Evolutionary conservation across 35 echinoderm and acorn worm species (phyloP), one percentile per base, ranked within the genome.

Genomic region (Apostichopus japonicus): DNA sequence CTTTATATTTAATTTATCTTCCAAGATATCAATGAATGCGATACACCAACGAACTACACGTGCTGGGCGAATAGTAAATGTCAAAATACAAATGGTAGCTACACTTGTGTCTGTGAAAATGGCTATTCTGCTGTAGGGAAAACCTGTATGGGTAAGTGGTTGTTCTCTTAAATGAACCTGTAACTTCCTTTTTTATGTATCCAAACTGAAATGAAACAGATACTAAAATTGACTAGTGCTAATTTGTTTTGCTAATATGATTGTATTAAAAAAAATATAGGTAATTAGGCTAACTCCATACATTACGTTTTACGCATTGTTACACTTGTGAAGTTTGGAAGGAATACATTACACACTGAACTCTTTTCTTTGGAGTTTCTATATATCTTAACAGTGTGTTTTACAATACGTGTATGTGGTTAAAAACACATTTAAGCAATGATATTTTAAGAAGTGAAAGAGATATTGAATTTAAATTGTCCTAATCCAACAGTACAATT

Each of bases 1-100:
- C 23, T 44, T 44, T 44, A 44, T 44, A 44, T 44, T 44, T 44
- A 44, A 44, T 44, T 83, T 83, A 19, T 54, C 6, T 83, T 83
- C 54, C 27, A 83, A 83, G 81, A 92, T 84, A 53, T 84, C 72
- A 61, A 92, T 92, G 91, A 92, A 72, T 92, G 91, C 58, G 13
- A 13, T 5, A 10, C 57, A 61, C 7, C 57, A 6, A 65, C 91
- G 23, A 4, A 72, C 2, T 21, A 19, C 21, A 6, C 5, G 6
- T 63, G 77, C 13, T 53, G 55, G 54, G 54, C 1, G 2, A 59
- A 91, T n/a, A 91, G 54, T 23, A 17, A 24, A 10, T 91, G 90
- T 21, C 57, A 23, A 13, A 91, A 91, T 56, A 91, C 90, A 5
- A 57, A 56, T 14, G 90, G 90, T 5, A 79, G 76, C 79, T 91